phyloP scores from a whole-genome alignment of 92 coral and sea anemone genomes.

The Epizoanthus stellaris region DNA sequence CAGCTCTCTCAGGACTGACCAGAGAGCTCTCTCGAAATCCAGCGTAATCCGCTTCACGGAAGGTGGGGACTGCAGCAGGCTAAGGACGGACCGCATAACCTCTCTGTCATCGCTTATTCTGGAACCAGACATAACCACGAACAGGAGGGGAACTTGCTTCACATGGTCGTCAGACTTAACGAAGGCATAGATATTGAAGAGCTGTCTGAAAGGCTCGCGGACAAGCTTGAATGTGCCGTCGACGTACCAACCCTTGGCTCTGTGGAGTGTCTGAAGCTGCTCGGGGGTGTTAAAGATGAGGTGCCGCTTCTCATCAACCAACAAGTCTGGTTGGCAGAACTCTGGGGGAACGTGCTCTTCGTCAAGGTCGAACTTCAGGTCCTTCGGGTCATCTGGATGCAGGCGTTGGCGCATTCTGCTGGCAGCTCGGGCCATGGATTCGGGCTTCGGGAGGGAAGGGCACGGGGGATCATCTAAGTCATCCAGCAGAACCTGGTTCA shows the following conservation, averaged over 20 bases:
- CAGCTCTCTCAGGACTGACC: no score
- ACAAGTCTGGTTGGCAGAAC: slow-evolving; percentile 33
- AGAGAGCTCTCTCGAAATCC: no score
- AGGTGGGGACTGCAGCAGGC: neutral
- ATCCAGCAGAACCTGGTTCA: slow-evolving; percentile 9
- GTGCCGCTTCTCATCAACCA: neutral
- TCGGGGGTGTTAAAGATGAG: slow-evolving; percentile 23
- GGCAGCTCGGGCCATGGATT: slow-evolving; percentile 30
- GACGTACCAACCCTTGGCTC: slow-evolving; percentile 30
- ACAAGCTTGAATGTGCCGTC: neutral
- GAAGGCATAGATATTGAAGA: slow-evolving; percentile 26
- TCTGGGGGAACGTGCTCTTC: slow-evolving; percentile 10
- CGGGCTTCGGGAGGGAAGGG: slow-evolving; percentile 22
- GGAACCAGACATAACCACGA: slow-evolving; percentile 25
- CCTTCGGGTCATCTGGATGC: slow-evolving; percentile 31
- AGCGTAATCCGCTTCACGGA: no score
- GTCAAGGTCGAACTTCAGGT: slow-evolving; percentile 23
- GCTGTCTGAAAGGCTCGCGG: slow-evolving; percentile 45
- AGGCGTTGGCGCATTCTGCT: slow-evolving; percentile 18
- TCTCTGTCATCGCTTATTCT: slow-evolving; percentile 21
- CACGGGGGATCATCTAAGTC: neutral
- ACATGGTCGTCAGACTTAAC: slow-evolving; percentile 3
- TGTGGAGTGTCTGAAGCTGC: slow-evolving; percentile 29
- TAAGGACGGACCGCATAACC: neutral
- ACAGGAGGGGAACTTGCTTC: slow-evolving; percentile 37